Base-by-base conservation (phyloP, 2,888 invertebrate genomes). In the Lepeophtheirus nordmannii region DNA sequence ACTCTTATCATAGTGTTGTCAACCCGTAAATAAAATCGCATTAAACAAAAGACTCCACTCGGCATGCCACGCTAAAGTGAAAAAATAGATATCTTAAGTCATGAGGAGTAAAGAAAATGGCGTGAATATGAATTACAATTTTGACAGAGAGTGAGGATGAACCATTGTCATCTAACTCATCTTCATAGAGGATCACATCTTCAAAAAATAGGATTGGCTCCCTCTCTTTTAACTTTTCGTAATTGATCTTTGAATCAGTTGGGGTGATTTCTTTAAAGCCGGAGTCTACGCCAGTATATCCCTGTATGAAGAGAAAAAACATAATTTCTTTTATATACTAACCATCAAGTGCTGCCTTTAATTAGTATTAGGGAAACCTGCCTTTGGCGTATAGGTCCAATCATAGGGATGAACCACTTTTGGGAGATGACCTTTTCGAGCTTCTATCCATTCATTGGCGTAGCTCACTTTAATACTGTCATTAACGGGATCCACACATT, bases 101-200 rank as follows among this genome's bases (percentile, higher is more conserved):
- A 1, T 17, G 23, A 59, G 38, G 23, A 60, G 14, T 53, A 62
- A 56, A 58, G 64, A 17, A 57, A 11, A 56, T 41, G 80, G 84
- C n/a, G n/a, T n/a, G n/a, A n/a, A n/a, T n/a, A n/a, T n/a, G n/a
- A n/a, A n/a, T 83, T 80, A 93, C 93, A 79, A 98, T 88, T 84
- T 96, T 93, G 0, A 92, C 89, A 69, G 85, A 86, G 71, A 86
- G 82, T 64, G 87, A 84, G 1, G 97, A 89, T 67, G 89, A 85
- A 17, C 98, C 98, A 80, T 98, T 90, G 77, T 98, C 98, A 74
- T 96, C 96, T 60, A 98, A 78, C 76, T 98, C 98, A 79, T 99
- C 98, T 78, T 99, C 98, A 79, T 88, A 99, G 46, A 98, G 78
- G 67, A 89, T 86, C 40, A 97, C 78, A 75, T 97, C 93, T 71